Evolutionary conservation across 2,888 invertebrate genomes (phyloP).

Genomic region (Cephus nigrinus): DNA sequence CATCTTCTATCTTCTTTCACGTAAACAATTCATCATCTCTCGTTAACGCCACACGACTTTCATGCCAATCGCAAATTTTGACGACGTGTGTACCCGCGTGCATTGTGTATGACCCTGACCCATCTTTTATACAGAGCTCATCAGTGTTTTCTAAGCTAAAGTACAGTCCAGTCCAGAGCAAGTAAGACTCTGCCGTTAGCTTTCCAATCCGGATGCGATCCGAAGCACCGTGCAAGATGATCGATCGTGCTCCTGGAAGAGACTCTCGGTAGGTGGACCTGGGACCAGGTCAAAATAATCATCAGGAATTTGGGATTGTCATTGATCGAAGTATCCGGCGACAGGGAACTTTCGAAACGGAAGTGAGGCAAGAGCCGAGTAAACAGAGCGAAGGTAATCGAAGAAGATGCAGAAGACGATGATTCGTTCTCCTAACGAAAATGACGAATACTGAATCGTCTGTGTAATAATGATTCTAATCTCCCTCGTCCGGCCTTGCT

Average conservation of each 20-base stretch:
- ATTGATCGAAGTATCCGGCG: neutral
- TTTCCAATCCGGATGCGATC: neutral
- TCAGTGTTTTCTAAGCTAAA: slow-evolving; percentile 53
- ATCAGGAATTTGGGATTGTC: neutral
- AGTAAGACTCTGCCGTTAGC: neutral
- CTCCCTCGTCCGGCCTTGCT: slow-evolving; percentile 59
- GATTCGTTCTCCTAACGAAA: neutral
- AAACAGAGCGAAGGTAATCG: neutral
- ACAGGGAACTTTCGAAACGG: neutral
- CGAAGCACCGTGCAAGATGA: neutral
- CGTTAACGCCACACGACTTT: neutral
- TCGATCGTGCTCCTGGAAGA: neutral
- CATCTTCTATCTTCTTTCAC: neutral
- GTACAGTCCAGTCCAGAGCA: slow-evolving; percentile 46
- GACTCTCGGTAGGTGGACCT: neutral
- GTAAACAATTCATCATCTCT: neutral
- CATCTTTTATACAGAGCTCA: slow-evolving; percentile 57
- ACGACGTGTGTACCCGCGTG: slow-evolving; percentile 42
- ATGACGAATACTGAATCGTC: neutral
- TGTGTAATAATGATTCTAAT: slow-evolving; percentile 52
- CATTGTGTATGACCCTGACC: slow-evolving; percentile 57
- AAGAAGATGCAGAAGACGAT: neutral
- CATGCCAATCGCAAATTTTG: slow-evolving; percentile 32
- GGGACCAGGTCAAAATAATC: neutral
- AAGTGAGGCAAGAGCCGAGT: neutral